Conservation (phyloP, 2,113 vertebrate genomes). For the Electrona antarctica region DNA sequence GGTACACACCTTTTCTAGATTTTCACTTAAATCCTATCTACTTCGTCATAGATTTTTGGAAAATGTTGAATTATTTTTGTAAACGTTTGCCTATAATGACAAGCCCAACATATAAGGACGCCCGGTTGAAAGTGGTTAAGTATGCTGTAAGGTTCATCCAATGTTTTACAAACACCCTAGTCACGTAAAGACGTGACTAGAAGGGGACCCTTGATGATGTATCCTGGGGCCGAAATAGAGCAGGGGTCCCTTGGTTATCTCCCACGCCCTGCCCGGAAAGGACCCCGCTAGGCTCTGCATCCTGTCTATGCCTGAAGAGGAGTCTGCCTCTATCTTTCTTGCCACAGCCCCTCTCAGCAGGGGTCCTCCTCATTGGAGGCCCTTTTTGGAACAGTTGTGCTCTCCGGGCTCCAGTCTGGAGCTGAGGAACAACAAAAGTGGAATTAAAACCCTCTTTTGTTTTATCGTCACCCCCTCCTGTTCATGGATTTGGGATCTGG, state of each 20-base stretch:
- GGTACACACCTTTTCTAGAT: too few relatives aligned
- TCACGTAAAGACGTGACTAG: conserved; percentile 11
- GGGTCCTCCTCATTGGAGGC: conserved; percentile 41
- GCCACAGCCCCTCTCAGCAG: conserved; percentile 63
- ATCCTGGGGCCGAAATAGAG: conserved; percentile 67
- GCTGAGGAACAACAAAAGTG: conserved; percentile 59
- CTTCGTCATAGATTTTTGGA: too few relatives aligned
- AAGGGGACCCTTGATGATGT: conserved; percentile 33
- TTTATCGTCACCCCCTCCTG: conserved; percentile 42
- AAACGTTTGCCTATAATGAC: conserved; percentile 8
- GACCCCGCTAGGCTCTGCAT: conserved; percentile 34
- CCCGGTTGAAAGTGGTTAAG: too few relatives aligned
- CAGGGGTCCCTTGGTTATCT: conserved; percentile 68
- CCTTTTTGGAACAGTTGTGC: conserved; percentile 31
- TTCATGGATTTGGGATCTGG: conserved; percentile 47
- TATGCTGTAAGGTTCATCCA: conserved; percentile 55
- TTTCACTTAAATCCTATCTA: too few relatives aligned
- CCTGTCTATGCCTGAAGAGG: conserved; percentile 49
- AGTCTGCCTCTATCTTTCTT: conserved; percentile 36
- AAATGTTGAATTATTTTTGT: too few relatives aligned
- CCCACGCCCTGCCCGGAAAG: conserved; percentile 47
- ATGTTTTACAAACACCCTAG: conserved; percentile 37
- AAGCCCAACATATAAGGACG: too few relatives aligned
- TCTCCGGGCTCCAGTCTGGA: conserved; percentile 62
- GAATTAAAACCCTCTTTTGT: conserved; percentile 66